Percentiles rank a stretch among this genome's conserved stretches.
These are phyloP conservation scores for Idaea straminata DNA, from an alignment of 2,888 invertebrate genomes.

Conservation along the genomic window DNA sequence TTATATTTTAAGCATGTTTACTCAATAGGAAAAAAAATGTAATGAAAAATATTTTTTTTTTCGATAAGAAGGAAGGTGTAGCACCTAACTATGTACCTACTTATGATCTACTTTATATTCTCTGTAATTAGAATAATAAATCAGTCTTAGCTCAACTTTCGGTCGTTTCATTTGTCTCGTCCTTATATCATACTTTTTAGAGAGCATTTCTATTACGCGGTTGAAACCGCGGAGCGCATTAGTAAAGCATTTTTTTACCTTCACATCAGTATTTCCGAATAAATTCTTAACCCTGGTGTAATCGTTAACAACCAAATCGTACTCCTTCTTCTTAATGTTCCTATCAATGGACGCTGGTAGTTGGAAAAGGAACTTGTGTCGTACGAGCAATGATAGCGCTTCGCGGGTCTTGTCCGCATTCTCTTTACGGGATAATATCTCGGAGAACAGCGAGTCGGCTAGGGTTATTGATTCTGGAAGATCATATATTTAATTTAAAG, in stretches of 20 bases:
- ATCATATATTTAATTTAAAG: neutral
- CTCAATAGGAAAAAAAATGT: too few relatives aligned
- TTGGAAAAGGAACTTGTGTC: slow-evolving; percentile 97
- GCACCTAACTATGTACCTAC: too few relatives aligned
- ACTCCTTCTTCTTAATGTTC: slow-evolving; percentile 96
- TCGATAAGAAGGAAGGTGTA: too few relatives aligned
- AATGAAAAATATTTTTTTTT: too few relatives aligned
- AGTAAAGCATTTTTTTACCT: slow-evolving; percentile 61
- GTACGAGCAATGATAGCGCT: slow-evolving; percentile 93
- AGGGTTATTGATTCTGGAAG: slow-evolving; percentile 91
- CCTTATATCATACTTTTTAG: too few relatives aligned
- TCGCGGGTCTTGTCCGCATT: slow-evolving; percentile 97
- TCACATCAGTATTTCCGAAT: slow-evolving; percentile 95
- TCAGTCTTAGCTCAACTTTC: too few relatives aligned
- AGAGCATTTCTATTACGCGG: too few relatives aligned
- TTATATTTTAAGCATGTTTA: too few relatives aligned
- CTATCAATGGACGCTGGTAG: slow-evolving; percentile 96
- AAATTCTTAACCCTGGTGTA: slow-evolving; percentile 97
- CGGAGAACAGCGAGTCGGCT: slow-evolving; percentile 95
- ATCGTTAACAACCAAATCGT: slow-evolving; percentile 98
- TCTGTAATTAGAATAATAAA: too few relatives aligned
- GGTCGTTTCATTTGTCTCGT: too few relatives aligned
- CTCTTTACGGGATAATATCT: slow-evolving; percentile 94
- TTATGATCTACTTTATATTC: too few relatives aligned
- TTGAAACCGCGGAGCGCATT: too few relatives aligned